Evolutionary conservation across 2,797 vertebrate species (phyloP).

Genomic region (Microctenopoma lineatum): DNA sequence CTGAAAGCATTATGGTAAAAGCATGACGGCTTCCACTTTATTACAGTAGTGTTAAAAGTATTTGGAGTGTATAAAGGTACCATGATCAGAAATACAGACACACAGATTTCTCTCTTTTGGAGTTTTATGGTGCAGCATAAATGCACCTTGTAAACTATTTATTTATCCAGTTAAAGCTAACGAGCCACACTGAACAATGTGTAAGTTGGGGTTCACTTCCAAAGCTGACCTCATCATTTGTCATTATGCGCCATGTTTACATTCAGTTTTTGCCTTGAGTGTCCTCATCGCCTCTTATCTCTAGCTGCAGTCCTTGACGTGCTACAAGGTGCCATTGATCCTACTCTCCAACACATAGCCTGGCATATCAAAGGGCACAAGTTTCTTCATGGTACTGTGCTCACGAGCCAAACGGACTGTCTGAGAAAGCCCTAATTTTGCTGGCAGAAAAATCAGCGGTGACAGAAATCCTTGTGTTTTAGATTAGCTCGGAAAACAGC

Average conservation of each 20-base stretch:
- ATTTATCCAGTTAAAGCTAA: constrained; percentile 65
- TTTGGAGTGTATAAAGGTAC: constrained; percentile 12
- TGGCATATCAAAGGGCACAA: constrained; percentile 32
- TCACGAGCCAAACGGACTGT: constrained; percentile 8
- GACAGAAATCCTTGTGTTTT: constrained; percentile 58
- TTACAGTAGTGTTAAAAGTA: constrained; percentile 22
- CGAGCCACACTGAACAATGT: constrained; percentile 35
- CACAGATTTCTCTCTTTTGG: constrained; percentile 28
- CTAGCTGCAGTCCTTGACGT: constrained; percentile 59
- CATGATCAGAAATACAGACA: constrained; percentile 18
- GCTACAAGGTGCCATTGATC: constrained; percentile 43
- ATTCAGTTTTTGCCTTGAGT: constrained; percentile 38
- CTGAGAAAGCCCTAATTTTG: constrained; percentile 12
- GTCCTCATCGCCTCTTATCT: constrained; percentile 32
- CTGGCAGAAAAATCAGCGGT: constrained; percentile 26
- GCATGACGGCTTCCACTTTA: constrained; percentile 17
- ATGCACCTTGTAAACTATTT: constrained; percentile 62
- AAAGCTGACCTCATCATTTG: constrained; percentile 56
- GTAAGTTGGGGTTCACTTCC: constrained; percentile 17
- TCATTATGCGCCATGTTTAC: constrained; percentile 58
- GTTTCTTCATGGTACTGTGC: constrained; percentile 10
- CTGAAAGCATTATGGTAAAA: constrained; percentile 24
- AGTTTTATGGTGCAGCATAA: constrained; percentile 50
- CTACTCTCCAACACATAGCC: constrained; percentile 52
- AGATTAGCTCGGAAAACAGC: constrained; percentile 47